Evolutionary conservation across 2,797 vertebrate genomes (phyloP).

Genomic region (Avahi laniger): DNA sequence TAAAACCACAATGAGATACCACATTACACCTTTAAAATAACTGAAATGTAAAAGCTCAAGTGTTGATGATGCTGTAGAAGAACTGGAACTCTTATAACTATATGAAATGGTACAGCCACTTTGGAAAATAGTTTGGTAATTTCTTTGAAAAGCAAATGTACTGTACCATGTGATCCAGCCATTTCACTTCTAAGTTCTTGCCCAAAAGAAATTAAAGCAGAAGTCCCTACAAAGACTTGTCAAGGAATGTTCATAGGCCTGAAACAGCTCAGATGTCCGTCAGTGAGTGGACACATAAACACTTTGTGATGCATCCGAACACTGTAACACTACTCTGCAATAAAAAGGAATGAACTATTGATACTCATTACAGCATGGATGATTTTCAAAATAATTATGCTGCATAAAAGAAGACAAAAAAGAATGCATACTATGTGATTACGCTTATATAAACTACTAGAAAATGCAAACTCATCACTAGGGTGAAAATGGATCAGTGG

Average conservation of each 20-base stretch:
- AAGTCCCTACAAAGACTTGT: background rate
- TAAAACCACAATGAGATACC: background rate
- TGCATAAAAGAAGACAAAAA: background rate
- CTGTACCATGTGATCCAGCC: background rate
- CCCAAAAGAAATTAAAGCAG: background rate
- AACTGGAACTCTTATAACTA: background rate
- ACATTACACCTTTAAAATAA: background rate
- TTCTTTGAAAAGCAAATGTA: background rate
- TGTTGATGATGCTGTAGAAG: background rate
- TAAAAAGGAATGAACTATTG: background rate
- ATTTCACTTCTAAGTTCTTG: background rate
- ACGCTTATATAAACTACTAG: background rate
- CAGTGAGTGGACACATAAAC: background rate
- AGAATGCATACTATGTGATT: background rate
- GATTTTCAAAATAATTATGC: background rate
- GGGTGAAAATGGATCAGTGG: background rate
- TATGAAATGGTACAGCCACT: background rate
- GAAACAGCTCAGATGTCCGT: background rate
- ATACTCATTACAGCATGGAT: background rate
- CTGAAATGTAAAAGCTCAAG: background rate
- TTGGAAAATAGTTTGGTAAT: background rate
- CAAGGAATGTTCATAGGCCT: background rate
- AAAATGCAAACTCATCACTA: background rate
- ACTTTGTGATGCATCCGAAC: background rate
- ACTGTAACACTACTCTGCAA: background rate